A percentile compares a stretch with the other conserved stretches of the same genome.
Evolutionary conservation across 2,797 vertebrate genomes (phyloP).

Genomic region (Sardinella longiceps): DNA sequence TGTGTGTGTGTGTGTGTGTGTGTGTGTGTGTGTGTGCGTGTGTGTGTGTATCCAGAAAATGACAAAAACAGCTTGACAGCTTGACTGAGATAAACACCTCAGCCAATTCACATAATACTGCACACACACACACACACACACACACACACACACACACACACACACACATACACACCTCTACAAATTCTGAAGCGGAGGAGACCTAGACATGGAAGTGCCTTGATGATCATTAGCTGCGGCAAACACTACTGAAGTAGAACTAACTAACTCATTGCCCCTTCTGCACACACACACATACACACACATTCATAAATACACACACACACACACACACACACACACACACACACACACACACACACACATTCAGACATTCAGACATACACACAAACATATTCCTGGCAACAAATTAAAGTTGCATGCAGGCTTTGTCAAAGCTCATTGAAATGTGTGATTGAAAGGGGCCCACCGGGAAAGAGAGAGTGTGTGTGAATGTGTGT

Average conservation of each 20-base stretch:
- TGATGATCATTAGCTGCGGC: neutral
- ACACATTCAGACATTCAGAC: no score
- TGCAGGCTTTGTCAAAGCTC: neutral
- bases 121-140: no score
- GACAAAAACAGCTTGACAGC: neutral
- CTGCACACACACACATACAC: no score
- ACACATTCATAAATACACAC: no score
- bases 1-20: no score
- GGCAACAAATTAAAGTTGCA: slow-evolving; percentile 60
- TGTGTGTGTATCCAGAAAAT: neutral
- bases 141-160: no score
- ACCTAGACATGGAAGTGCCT: neutral
- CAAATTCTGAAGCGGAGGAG: neutral
- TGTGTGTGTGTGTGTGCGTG: no score
- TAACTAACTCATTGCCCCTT: neutral
- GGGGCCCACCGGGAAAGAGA: neutral
- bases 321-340: no score
- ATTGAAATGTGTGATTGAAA: neutral
- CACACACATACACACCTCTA: no score
- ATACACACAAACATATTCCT: slow-evolving; percentile 58
- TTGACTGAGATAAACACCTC: no score
- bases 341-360: no score
- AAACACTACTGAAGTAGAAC: neutral
- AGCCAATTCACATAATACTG: no score
- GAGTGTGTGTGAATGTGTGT: neutral